Percentiles rank a stretch among this genome's conserved stretches.
phyloP scores from a whole-genome alignment of 2,888 invertebrate genomes.

The Cheiracanthium punctorium region DNA sequence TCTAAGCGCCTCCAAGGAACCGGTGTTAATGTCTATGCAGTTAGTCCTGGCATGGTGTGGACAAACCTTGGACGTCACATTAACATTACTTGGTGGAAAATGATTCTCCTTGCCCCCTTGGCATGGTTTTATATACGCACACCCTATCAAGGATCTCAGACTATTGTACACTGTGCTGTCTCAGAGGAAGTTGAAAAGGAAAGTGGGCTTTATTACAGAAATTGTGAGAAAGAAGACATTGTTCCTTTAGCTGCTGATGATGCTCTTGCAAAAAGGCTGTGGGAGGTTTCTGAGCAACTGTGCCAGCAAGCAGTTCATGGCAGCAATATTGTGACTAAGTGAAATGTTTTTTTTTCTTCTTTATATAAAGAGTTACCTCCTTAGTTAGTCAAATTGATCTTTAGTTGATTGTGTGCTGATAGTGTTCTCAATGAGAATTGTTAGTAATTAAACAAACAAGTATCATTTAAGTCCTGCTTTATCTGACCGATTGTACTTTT shows the following conservation, averaged over 20 bases:
- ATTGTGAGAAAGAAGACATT: constrained; percentile 79
- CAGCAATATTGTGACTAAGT: no score
- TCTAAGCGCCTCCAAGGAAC: constrained; percentile 67
- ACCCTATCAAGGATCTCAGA: constrained; percentile 86
- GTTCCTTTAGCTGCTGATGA: constrained; percentile 65
- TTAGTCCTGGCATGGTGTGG: constrained; percentile 87
- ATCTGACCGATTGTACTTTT: no score
- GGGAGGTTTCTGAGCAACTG: constrained; percentile 71
- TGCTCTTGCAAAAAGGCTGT: constrained; percentile 64
- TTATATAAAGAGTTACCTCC: no score
- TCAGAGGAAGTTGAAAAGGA: constrained; percentile 82
- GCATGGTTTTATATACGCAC: constrained; percentile 84
- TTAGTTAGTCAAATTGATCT: no score
- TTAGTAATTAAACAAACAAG: no score
- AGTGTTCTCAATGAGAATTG: no score
- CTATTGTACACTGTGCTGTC: constrained; percentile 86
- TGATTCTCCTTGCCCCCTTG: constrained; percentile 83
- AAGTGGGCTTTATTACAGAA: constrained; percentile 85
- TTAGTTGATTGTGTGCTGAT: no score
- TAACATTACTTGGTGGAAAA: constrained; percentile 83
- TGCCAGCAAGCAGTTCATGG: constrained; percentile 13
- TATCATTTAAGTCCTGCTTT: no score
- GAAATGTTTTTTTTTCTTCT: no score
- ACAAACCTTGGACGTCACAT: constrained; percentile 85
- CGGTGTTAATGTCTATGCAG: constrained; percentile 66